Base-by-base conservation (phyloP, 1,140 invertebrate genomes). In the Drosophila mojavensis region DNA sequence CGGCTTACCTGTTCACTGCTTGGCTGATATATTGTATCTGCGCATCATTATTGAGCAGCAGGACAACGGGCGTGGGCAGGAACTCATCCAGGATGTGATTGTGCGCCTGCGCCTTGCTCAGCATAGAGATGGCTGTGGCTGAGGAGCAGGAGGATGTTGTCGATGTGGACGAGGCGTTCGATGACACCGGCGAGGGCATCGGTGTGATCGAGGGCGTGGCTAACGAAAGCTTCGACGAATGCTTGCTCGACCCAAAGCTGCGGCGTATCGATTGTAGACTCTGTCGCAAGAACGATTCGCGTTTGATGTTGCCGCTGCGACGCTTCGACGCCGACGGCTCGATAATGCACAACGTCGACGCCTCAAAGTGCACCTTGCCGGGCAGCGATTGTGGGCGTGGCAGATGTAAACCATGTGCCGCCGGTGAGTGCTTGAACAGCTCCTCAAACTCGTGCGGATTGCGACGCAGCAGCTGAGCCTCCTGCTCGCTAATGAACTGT, bases 181-280 rank as follows among this genome's bases (percentile, higher is more conserved):
- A 58, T 10, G 58, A 59, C 26, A 28, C 39, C 6, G 75, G 54
- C 33, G 72, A 47, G n/a, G 53, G 33, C 1, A 69, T 47, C 13
- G 30, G 28, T 20, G 28, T 10, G 4, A 17, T 15, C 20, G 11
- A 28, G 45, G 10, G 24, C 48, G 24, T 47, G 54, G 48, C 54
- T 11, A 61, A 55, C 63, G 70, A 39, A 24, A 72, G n/a, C 39
- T 78, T 78, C 10, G 45, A n/a, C 13, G 67, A 33, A 20, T 81
- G 71, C 55, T 83, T 86, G 45, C 54, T 63, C 13, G 82, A 75
- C 11, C 75, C 69, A 56, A 89, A 89, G 59, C 84, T 89, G 7
- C 84, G 74, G 1, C 84, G 79, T 58, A 89, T 85, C 13, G 81
- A 79, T 53, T 89, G 84, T 20, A 89, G 15, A 24, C 84, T 89